phyloP scores from a whole-genome alignment of 1,140 invertebrate species.

The Brachionus sp. region DNA sequence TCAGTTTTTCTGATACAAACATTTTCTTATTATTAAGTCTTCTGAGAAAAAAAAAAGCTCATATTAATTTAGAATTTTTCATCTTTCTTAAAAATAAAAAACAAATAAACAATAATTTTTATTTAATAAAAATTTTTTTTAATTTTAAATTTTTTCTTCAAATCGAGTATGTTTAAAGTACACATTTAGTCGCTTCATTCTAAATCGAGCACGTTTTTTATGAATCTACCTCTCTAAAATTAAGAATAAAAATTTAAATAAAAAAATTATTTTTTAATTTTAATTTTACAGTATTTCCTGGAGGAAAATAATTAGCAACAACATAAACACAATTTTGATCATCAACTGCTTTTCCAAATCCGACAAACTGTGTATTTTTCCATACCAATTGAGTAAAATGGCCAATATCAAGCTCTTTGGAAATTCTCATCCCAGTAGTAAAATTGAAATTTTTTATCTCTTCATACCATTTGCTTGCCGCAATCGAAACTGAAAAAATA shows the following conservation, averaged over 20 bases:
- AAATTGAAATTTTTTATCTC: conserved; percentile 45
- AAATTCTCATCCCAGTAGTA: background rate
- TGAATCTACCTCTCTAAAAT: background rate
- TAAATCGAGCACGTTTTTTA: background rate
- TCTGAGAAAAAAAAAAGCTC: too few relatives aligned
- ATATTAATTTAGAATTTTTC: too few relatives aligned
- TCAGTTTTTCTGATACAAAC: too few relatives aligned
- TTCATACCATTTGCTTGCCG: conserved; percentile 44
- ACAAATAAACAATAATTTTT: too few relatives aligned
- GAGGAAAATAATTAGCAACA: conserved; percentile 75
- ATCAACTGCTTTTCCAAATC: conserved; percentile 67
- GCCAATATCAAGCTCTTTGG: conserved; percentile 47
- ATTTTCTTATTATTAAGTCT: too few relatives aligned
- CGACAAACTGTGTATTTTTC: conserved; percentile 70
- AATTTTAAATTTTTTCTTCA: too few relatives aligned
- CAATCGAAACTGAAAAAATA: conserved; percentile 29
- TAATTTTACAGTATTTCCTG: conserved; percentile 61
- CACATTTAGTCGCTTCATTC: background rate
- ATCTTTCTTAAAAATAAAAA: too few relatives aligned
- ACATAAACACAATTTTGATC: conserved; percentile 67
- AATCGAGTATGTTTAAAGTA: background rate
- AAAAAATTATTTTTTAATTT: conserved; percentile 69
- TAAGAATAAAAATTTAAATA: conserved; percentile 60
- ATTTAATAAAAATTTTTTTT: too few relatives aligned
- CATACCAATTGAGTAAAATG: conserved; percentile 64